These are phyloP conservation scores for Potamilus streckersoni DNA, from an alignment of 1,140 invertebrate genomes.

Conservation along the genomic window DNA sequence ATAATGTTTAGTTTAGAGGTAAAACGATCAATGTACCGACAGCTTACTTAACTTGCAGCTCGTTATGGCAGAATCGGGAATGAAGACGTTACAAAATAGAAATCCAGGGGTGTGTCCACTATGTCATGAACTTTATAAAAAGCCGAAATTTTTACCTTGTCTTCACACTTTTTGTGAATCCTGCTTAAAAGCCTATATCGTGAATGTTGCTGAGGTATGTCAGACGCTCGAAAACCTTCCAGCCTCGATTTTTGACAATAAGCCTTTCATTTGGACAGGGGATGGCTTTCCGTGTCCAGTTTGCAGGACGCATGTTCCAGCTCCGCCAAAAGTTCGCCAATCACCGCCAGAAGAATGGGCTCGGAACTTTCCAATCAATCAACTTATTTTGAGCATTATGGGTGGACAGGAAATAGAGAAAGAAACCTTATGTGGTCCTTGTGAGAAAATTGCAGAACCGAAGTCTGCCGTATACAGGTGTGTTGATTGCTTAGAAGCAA, in stretches of 20 bases:
- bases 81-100: too few species aligned
- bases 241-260: slow-evolving; percentile 29
- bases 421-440: slow-evolving; percentile 18
- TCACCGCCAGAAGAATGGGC: slow-evolving; percentile 16
- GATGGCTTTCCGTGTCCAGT: slow-evolving; percentile 34
- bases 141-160: slow-evolving; percentile 29
- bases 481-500: slow-evolving; percentile 20
- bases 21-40: too few species aligned
- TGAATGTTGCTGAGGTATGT: slow-evolving; percentile 22
- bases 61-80: too few species aligned
- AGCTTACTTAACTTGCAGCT: too few species aligned
- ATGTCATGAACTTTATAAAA: slow-evolving; percentile 23
- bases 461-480: slow-evolving; percentile 23
- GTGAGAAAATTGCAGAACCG: slow-evolving; percentile 24
- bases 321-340: not conserved
- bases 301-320: slow-evolving; percentile 24
- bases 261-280: slow-evolving; percentile 27
- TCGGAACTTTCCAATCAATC: slow-evolving; percentile 22
- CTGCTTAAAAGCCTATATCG: slow-evolving; percentile 22
- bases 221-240: slow-evolving; percentile 21
- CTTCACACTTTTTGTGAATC: slow-evolving; percentile 30
- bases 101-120: slow-evolving; percentile 6
- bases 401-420: slow-evolving; percentile 12
- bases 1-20: too few species aligned
- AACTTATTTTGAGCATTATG: slow-evolving; percentile 25